Conservation (phyloP, 2,113 vertebrate species). For the Saimiri boliviensis region DNA sequence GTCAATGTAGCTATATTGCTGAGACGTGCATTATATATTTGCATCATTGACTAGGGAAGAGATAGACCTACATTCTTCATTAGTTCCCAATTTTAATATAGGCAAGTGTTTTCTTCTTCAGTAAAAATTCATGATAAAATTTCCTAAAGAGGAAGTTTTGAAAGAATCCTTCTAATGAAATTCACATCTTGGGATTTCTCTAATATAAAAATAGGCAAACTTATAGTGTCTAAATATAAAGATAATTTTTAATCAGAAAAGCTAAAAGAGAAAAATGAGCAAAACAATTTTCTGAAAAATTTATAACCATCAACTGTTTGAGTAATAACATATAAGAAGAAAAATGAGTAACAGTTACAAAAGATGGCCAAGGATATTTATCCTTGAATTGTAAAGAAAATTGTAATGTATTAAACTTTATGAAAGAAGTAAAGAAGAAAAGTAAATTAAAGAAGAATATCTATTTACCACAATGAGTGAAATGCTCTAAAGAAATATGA, state of each 20-base stretch:
- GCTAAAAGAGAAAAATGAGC: not conserved
- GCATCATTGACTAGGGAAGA: not conserved
- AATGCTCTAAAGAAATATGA: not conserved
- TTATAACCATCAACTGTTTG: not conserved
- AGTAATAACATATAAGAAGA: not conserved
- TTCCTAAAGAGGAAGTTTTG: not conserved
- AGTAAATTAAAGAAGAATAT: not conserved
- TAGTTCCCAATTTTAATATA: not conserved
- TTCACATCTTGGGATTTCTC: not conserved
- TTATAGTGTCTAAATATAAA: not conserved
- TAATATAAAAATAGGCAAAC: not conserved
- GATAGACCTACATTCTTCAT: rapidly evolving
- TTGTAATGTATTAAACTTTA: not conserved
- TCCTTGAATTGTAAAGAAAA: not conserved
- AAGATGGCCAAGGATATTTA: not conserved
- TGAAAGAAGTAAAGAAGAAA: not conserved
- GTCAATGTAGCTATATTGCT: not conserved
- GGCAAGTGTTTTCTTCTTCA: not conserved
- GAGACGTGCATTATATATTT: not conserved
- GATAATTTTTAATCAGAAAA: not conserved
- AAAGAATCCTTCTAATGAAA: not conserved
- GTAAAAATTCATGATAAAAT: not conserved
- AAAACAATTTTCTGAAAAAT: not conserved
- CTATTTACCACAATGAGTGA: not conserved
- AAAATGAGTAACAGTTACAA: not conserved